Conservation (phyloP, 2,797 vertebrate genomes). For the Clarias laeviceps region DNA sequence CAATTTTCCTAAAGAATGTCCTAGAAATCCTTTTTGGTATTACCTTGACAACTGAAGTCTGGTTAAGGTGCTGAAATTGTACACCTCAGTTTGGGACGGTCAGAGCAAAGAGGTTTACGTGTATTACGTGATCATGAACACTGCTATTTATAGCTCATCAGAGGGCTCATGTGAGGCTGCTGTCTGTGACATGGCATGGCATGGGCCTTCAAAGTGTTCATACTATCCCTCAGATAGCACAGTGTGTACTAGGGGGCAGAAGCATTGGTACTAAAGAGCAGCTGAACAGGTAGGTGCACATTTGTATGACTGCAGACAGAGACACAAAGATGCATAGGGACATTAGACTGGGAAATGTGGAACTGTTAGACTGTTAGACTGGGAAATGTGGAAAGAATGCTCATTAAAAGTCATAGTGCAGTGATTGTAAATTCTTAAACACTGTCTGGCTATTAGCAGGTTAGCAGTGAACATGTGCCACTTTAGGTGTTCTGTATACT, state of each 20-base stretch:
- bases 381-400: neutral
- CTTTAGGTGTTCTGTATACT: neutral
- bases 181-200: conserved; percentile 50
- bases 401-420: neutral
- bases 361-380: no score
- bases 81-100: conserved; percentile 66
- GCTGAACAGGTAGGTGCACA: conserved; percentile 66
- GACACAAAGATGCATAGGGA: neutral
- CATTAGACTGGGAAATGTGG: no score
- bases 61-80: conserved; percentile 71
- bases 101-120: conserved; percentile 56
- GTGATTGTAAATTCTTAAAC: neutral
- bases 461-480: neutral
- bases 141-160: conserved; percentile 79
- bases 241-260: conserved; percentile 41
- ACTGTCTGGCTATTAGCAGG: neutral
- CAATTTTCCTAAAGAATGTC: neutral
- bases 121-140: conserved; percentile 74
- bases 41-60: conserved; percentile 56
- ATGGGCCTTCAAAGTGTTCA: conserved; percentile 60
- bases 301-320: neutral
- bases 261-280: conserved; percentile 37
- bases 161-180: conserved; percentile 57
- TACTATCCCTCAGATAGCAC: conserved; percentile 52
- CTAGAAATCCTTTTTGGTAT: conserved; percentile 22